These are phyloP conservation scores for Lordiphosa andalusiaca DNA, from an alignment of 2,888 invertebrate species.

Conservation along the genomic window DNA sequence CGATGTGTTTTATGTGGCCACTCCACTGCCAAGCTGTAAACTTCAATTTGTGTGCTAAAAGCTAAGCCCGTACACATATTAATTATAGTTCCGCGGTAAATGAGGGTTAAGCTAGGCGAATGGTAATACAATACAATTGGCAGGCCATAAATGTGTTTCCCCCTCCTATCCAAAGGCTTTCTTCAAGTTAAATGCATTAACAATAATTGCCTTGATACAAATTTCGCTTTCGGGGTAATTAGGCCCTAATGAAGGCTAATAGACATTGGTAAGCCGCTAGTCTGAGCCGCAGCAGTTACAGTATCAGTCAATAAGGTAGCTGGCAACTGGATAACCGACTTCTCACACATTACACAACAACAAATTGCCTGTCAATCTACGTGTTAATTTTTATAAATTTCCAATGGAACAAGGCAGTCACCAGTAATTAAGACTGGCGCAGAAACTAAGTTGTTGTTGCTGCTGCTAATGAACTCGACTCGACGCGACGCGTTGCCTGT, in stretches of 20 bases:
- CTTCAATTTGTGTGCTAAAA: constrained; percentile 11
- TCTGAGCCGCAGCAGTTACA: constrained; percentile 35
- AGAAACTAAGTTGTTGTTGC: no score
- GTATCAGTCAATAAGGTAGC: constrained; percentile 47
- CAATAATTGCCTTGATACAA: constrained; percentile 62
- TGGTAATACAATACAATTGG: constrained; percentile 24
- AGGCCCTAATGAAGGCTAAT: constrained; percentile 63
- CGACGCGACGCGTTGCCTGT: constrained; percentile 27
- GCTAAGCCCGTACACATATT: constrained; percentile 4
- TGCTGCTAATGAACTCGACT: constrained; percentile 43
- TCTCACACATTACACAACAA: constrained; percentile 51
- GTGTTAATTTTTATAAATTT: constrained; percentile 75
- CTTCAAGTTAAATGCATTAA: constrained; percentile 59
- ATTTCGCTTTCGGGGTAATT: constrained; percentile 68
- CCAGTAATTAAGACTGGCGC: constrained; percentile 7
- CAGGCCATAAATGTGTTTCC: constrained; percentile 34
- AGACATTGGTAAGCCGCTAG: constrained; percentile 44
- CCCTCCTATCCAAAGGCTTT: constrained; percentile 1
- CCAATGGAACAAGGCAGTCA: constrained; percentile 32
- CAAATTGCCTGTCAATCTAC: constrained; percentile 75
- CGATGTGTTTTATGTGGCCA: constrained; percentile 16
- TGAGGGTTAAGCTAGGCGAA: constrained; percentile 1
- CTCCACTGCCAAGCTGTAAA: background rate
- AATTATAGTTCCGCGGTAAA: constrained; percentile 12
- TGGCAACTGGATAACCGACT: constrained; percentile 37